Evolutionary conservation across 92 coral and sea anemone species (phyloP).

Genomic region (Phymanthus crucifer): DNA sequence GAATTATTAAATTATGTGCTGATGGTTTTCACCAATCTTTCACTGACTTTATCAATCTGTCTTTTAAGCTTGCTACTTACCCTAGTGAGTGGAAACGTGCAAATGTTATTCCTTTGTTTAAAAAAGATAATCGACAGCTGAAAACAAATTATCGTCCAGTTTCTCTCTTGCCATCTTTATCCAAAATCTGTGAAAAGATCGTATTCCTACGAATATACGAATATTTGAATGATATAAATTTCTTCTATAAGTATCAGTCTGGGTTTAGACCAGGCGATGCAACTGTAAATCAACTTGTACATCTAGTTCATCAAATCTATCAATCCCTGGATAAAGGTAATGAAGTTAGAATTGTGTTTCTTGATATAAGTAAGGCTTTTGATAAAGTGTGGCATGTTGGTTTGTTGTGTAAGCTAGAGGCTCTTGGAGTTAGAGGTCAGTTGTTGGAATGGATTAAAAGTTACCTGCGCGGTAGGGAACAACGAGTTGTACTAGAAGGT

Average conservation of each 20-base stretch:
- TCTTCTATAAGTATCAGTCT: slow-evolving; percentile 44
- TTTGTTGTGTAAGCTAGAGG: slow-evolving; percentile 17
- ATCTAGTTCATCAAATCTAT: slow-evolving; percentile 52
- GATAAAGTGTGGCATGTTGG: slow-evolving; percentile 50
- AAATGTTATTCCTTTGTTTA: slow-evolving; percentile 9
- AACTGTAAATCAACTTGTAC: slow-evolving; percentile 51
- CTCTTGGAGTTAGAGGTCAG: too few species aligned
- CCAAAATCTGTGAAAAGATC: slow-evolving; percentile 54
- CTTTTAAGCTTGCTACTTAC: slow-evolving; percentile 5
- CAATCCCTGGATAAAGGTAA: slow-evolving; percentile 51
- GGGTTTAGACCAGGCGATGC: slow-evolving; percentile 64
- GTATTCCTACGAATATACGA: slow-evolving; percentile 50
- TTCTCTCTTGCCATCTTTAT: slow-evolving; percentile 41
- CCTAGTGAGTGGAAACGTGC: slow-evolving; percentile 34
- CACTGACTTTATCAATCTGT: slow-evolving; percentile 15
- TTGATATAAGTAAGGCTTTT: slow-evolving; percentile 50
- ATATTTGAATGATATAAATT: slow-evolving; percentile 35
- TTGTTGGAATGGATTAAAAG: slow-evolving; percentile 27
- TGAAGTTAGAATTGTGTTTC: slow-evolving; percentile 47
- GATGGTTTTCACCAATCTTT: slow-evolving; percentile 18
- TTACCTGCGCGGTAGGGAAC: slow-evolving; percentile 15
- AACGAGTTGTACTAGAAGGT: slow-evolving; percentile 20
- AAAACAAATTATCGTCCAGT: slow-evolving; percentile 46
- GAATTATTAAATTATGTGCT: slow-evolving; percentile 26
- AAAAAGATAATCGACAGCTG: slow-evolving; percentile 14